Conservation (phyloP, 2,888 invertebrate genomes). For the Agonopterix subpropinquella region DNA sequence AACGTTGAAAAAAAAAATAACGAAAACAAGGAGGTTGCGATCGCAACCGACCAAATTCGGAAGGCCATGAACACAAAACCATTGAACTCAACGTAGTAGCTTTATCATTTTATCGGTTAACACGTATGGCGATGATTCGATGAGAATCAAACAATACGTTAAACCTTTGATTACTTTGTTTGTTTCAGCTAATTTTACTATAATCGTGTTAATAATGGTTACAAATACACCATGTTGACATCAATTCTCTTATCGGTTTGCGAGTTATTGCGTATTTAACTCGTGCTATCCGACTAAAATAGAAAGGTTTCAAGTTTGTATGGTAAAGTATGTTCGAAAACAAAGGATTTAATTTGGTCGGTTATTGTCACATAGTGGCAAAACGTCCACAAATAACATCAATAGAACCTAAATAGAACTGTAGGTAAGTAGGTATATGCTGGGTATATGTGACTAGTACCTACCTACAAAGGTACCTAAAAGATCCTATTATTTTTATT, state of each 20-base stretch:
- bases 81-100: slow-evolving; percentile 8
- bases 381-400: background rate
- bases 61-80: slow-evolving; percentile 43
- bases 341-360: background rate
- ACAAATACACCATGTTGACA: too few relatives aligned
- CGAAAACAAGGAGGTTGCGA: slow-evolving; percentile 64
- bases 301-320: background rate
- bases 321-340: background rate
- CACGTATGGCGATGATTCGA: background rate
- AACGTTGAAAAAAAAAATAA: slow-evolving; percentile 50
- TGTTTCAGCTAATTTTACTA: background rate
- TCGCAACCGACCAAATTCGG: slow-evolving; percentile 34
- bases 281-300: background rate
- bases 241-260: too few relatives aligned
- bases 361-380: background rate
- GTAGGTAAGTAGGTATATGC: too few relatives aligned
- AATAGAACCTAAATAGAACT: too few relatives aligned
- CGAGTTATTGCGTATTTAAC: too few relatives aligned
- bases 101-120: background rate
- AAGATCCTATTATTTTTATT: too few relatives aligned
- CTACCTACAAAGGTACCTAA: too few relatives aligned
- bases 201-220: background rate
- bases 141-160: too few relatives aligned
- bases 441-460: too few relatives aligned
- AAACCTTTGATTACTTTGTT: background rate